Base-by-base conservation (phyloP, 2,888 invertebrate genomes). In the Villa cingulata region DNA sequence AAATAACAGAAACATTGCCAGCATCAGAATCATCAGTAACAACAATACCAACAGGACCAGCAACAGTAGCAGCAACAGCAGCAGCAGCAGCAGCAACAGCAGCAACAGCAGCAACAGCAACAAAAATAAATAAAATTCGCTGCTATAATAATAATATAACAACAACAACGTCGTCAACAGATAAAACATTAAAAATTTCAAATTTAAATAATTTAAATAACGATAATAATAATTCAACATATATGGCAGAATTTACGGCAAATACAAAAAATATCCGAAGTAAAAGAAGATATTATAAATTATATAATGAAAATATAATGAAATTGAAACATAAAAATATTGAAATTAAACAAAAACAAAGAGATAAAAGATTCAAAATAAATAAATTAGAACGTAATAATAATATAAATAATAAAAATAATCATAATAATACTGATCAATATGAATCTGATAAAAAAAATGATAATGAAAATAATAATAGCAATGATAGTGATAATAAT, bases 21-120 rank as follows among this genome's bases (percentile, higher is more conserved):
- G n/a, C n/a, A n/a, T n/a, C n/a, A 23, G 23, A 23, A 23, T 23
- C 23, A 23, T 6, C 23, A 4, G 23, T 19, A 32, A 40, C 43
- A 41, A 41, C 43, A 48, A 20, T 40, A 49, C 47, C 46, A 42
- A 41, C 16, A 14, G 34, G 5, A 48, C 44, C 16, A 19, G 41
- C 10, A 44, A 20, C 4, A 44, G 16, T 34, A 41, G 14, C 46
- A 46, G 20, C 23, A 41, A 41, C 37, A 48, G 4, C 34, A 45
- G 18, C 29, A 44, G 10, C 32, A 40, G 12, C 19, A 34, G 10
- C 10, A 14, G 37, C 6, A 34, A 36, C 48, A 15, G 14, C 15
- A 44, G 20, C 17, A 43, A 37, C 15, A 40, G 29, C 42, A 15
- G 18, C 29, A 20, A 39, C 40, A n/a, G 3, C 27, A 27, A 27